phyloP scores from a whole-genome alignment of 2,888 invertebrate species.

The Oligia strigilis region DNA sequence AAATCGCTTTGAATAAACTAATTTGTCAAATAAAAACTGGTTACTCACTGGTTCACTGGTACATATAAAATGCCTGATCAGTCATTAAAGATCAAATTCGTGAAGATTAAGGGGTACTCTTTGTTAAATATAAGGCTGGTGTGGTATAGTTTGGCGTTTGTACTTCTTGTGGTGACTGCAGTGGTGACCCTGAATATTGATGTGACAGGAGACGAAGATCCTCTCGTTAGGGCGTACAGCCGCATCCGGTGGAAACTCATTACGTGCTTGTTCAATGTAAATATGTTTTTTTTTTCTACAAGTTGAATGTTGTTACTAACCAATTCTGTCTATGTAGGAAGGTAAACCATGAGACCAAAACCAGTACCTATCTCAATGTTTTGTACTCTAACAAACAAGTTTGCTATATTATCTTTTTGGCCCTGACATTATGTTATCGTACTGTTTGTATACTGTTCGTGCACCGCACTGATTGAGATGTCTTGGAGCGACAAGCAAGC shows the following conservation, averaged over 20 bases:
- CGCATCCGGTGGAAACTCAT: slow-evolving; percentile 74
- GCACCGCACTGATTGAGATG: too few species aligned
- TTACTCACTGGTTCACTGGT: not conserved
- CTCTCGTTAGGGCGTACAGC: slow-evolving; percentile 68
- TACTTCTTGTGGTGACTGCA: slow-evolving; percentile 71
- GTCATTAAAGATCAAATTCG: slow-evolving; percentile 2
- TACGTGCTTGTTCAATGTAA: slow-evolving; percentile 80
- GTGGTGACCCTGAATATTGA: slow-evolving; percentile 72
- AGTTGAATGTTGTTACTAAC: not conserved
- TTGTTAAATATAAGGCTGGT: slow-evolving; percentile 45
- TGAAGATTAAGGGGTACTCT: slow-evolving; percentile 38
- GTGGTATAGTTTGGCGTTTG: slow-evolving; percentile 52
- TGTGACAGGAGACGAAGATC: slow-evolving; percentile 73
- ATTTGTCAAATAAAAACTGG: not conserved
- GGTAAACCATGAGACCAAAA: not conserved
- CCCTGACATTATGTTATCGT: not conserved
- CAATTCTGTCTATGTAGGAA: not conserved
- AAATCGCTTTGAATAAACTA: not conserved
- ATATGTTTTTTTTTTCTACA: slow-evolving; percentile 50
- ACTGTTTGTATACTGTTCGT: not conserved
- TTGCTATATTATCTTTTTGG: not conserved
- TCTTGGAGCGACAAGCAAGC: too few species aligned
- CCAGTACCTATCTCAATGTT: not conserved
- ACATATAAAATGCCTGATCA: slow-evolving; percentile 4
- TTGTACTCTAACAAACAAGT: not conserved